phyloP scores from a whole-genome alignment of 2,797 vertebrate genomes.

The Lepus townsendii region DNA sequence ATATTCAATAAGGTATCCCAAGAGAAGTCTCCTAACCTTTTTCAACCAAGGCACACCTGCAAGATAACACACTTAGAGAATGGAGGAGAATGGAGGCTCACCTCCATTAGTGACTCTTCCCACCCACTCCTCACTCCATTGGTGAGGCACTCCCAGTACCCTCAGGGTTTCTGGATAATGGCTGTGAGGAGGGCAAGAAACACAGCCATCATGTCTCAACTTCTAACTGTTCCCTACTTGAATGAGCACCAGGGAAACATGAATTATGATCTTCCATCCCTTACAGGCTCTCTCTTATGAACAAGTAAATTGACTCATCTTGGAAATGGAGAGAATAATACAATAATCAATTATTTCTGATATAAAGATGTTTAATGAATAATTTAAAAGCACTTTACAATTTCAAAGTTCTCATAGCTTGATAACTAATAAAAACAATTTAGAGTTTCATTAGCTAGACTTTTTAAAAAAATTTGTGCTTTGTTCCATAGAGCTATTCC shows the following conservation, averaged over 20 bases:
- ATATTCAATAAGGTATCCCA: not conserved
- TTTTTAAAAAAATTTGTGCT: not conserved
- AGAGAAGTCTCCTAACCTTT: not conserved
- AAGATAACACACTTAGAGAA: not conserved
- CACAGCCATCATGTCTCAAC: not conserved
- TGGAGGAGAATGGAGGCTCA: not conserved
- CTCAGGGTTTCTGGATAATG: not conserved
- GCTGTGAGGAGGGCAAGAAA: not conserved
- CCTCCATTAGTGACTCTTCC: not conserved
- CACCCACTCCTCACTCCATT: not conserved
- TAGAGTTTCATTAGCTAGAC: not conserved
- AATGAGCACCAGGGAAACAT: not conserved
- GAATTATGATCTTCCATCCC: not conserved
- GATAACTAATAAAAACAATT: constrained; percentile 65
- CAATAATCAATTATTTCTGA: constrained; percentile 67
- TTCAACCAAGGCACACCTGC: not conserved
- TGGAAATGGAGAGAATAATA: constrained; percentile 62
- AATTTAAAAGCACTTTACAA: constrained; percentile 71
- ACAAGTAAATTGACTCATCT: constrained; percentile 39
- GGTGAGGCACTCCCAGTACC: not conserved
- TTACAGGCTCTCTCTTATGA: constrained; percentile 3
- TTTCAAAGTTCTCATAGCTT: constrained; percentile 63
- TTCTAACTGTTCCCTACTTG: not conserved
- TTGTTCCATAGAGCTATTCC: not conserved
- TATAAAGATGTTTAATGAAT: constrained; percentile 60